Evolutionary conservation across 2,888 invertebrate species (phyloP).

Genomic region (Rhingia rostrata): DNA sequence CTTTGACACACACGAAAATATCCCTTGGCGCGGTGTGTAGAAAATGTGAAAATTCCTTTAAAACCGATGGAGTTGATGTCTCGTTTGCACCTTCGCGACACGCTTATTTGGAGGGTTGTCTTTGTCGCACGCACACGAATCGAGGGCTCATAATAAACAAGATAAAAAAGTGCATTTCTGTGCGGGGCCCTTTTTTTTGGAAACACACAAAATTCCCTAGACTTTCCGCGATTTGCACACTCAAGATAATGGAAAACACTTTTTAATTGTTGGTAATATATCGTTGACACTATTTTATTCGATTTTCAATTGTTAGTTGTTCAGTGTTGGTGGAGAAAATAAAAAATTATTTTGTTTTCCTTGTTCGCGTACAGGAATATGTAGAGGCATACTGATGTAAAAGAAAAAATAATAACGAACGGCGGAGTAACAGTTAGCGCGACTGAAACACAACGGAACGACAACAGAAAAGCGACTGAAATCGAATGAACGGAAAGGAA

Average conservation of each 20-base stretch:
- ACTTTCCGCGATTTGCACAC: not conserved
- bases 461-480: conserved; percentile 77
- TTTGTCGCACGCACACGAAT: conserved; percentile 64
- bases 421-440: conserved; percentile 58
- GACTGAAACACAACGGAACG: conserved; percentile 75
- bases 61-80: conserved; percentile 43
- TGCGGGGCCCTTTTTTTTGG: conserved; percentile 50
- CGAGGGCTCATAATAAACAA: conserved; percentile 65
- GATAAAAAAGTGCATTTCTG: conserved; percentile 53
- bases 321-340: not conserved
- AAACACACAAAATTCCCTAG: conserved; percentile 7
- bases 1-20: conserved; percentile 63
- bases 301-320: not conserved
- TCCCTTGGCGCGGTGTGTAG: conserved; percentile 61
- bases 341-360: conserved; percentile 14
- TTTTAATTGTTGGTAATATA: not conserved
- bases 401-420: conserved; percentile 42
- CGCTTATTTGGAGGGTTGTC: conserved; percentile 48
- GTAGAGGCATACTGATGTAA: not conserved
- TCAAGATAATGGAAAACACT: not conserved
- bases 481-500: conserved; percentile 53
- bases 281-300: not conserved
- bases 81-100: conserved; percentile 50
- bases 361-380: conserved; percentile 19
- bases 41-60: conserved; percentile 68